phyloP scores from a whole-genome alignment of 1,140 invertebrate species.

The Chironomus tepperi region DNA sequence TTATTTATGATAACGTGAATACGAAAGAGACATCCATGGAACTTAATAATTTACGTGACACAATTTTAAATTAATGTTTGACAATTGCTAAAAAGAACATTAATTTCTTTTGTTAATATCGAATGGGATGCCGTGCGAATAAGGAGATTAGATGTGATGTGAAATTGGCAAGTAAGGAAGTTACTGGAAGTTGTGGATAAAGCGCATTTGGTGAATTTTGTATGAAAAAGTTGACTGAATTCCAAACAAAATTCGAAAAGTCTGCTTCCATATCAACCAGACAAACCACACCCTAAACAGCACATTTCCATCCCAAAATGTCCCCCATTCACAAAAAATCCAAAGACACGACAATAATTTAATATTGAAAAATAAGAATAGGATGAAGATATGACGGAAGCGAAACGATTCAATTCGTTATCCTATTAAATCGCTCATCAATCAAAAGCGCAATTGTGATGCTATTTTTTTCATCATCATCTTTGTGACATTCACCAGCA shows the following conservation, averaged over 20 bases:
- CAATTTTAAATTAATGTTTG: background rate
- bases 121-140: no score
- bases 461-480: background rate
- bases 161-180: background rate
- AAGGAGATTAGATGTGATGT: background rate
- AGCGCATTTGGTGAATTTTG: background rate
- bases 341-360: no score
- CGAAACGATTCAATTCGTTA: background rate
- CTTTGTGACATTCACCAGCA: background rate
- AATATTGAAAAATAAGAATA: no score
- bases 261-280: no score
- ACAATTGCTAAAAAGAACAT: constrained; percentile 1
- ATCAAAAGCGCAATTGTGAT: constrained; percentile 7
- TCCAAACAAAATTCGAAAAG: no score
- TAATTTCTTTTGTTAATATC: background rate
- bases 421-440: constrained; percentile 1
- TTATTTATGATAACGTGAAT: background rate
- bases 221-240: no score
- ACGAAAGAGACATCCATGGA: background rate
- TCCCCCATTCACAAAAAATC: no score
- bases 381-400: no score
- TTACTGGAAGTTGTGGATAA: background rate
- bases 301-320: no score
- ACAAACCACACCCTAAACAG: no score
- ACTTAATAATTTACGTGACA: constrained; percentile 3